A percentile compares a stretch with the other conserved stretches of the same genome.
These are phyloP conservation scores for Sarcophaga subvicina DNA, from an alignment of 2,888 invertebrate species.

Conservation along the genomic window DNA sequence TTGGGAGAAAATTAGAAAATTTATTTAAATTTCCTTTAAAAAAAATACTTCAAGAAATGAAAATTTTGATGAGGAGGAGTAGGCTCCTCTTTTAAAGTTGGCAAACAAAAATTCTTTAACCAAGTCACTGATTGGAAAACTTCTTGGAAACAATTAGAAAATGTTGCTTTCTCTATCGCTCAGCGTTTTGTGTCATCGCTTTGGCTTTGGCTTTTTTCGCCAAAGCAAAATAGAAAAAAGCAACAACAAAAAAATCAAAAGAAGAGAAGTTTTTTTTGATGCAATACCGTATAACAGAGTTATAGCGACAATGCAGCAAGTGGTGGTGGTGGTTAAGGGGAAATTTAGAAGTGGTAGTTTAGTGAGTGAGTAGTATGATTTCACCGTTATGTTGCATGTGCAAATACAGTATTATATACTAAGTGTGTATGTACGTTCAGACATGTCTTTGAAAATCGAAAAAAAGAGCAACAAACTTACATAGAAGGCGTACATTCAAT, in stretches of 20 bases:
- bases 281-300: constrained; percentile 29
- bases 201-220: not conserved
- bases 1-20: too few relatives aligned
- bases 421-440: not conserved
- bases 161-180: constrained; percentile 68
- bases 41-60: too few relatives aligned
- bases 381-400: constrained; percentile 71
- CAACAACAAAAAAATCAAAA: not conserved
- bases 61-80: too few relatives aligned
- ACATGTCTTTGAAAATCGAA: not conserved
- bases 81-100: too few relatives aligned
- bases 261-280: constrained; percentile 1
- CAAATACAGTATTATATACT: constrained; percentile 60
- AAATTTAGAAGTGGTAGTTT: constrained; percentile 37
- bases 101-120: constrained; percentile 19
- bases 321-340: not conserved
- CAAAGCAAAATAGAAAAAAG: not conserved
- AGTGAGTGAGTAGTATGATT: constrained; percentile 72
- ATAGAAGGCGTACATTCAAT: constrained; percentile 60
- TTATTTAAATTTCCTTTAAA: too few relatives aligned
- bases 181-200: constrained; percentile 46
- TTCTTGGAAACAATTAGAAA: constrained; percentile 66
- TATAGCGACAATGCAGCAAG: not conserved
- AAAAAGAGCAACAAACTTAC: constrained; percentile 23
- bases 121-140: constrained; percentile 47